These are phyloP conservation scores for Endomychus coccineus DNA, from an alignment of 2,888 invertebrate genomes.

Conservation along the genomic window DNA sequence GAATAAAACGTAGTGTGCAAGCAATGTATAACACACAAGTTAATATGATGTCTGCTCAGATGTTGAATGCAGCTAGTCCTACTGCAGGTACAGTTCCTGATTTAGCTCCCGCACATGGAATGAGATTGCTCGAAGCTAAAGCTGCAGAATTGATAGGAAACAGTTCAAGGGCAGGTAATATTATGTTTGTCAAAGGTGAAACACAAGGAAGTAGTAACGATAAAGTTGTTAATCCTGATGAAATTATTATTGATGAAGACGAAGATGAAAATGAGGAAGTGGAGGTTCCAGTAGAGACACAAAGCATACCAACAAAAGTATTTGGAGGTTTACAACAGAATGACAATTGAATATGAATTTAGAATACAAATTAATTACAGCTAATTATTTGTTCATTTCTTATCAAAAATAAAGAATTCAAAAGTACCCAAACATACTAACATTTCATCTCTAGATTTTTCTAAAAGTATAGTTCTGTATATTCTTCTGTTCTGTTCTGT, in stretches of 20 bases:
- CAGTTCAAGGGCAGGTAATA: constrained; percentile 48
- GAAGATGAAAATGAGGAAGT: constrained; percentile 50
- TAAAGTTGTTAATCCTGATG: constrained; percentile 77
- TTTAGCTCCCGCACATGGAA: constrained; percentile 74
- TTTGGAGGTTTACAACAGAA: constrained; percentile 73
- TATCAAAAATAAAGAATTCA: no score
- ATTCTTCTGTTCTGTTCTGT: no score
- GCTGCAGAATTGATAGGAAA: constrained; percentile 58
- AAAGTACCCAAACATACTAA: no score
- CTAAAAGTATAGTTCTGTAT: no score
- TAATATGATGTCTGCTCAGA: constrained; percentile 99
- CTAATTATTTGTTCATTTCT: no score
- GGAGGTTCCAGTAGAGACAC: constrained; percentile 70
- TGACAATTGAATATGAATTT: no score
- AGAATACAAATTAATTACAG: no score
- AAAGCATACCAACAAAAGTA: constrained; percentile 81
- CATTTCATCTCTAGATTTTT: no score
- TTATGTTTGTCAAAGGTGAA: constrained; percentile 82
- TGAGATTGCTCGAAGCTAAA: constrained; percentile 81
- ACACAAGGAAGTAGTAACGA: constrained; percentile 65
- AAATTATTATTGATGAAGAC: constrained; percentile 72
- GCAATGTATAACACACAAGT: constrained; percentile 96
- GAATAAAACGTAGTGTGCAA: constrained; percentile 95
- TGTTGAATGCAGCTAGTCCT: constrained; percentile 71
- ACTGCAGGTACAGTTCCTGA: constrained; percentile 63